Conservation (phyloP, 2,113 vertebrate species). For the Dascyllus trimaculatus region DNA sequence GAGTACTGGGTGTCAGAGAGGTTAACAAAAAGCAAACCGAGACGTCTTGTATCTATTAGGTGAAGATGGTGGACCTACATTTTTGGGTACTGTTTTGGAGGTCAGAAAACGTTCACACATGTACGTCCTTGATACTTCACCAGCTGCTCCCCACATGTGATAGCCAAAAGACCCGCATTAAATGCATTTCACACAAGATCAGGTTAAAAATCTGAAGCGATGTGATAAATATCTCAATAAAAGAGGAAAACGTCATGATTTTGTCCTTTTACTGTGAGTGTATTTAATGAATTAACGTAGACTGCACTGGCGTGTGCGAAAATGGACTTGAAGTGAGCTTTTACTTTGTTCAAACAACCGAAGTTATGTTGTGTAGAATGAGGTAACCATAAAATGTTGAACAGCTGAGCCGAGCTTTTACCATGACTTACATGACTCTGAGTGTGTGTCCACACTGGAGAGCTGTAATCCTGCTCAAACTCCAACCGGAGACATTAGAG, state of each 20-base stretch:
- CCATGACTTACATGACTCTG: slow-evolving; percentile 36
- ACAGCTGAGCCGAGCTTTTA: slow-evolving; percentile 17
- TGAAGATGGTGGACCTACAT: slow-evolving; percentile 41
- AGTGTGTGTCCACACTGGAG: slow-evolving; percentile 28
- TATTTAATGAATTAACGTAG: not conserved
- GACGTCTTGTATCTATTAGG: slow-evolving; percentile 58
- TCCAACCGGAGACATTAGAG: slow-evolving; percentile 28
- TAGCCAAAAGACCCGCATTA: slow-evolving; percentile 29
- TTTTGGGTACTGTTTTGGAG: slow-evolving; percentile 52
- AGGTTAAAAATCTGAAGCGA: not conserved
- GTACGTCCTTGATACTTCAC: slow-evolving; percentile 59
- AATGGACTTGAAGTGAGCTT: not conserved
- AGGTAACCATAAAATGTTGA: slow-evolving; percentile 37
- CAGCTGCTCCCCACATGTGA: slow-evolving; percentile 77
- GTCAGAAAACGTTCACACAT: slow-evolving; percentile 62
- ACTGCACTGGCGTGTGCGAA: not conserved
- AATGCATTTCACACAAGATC: slow-evolving; percentile 32
- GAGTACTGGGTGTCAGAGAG: slow-evolving; percentile 8
- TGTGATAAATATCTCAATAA: slow-evolving; percentile 1
- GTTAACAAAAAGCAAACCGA: slow-evolving; percentile 41
- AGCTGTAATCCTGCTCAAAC: slow-evolving; percentile 43
- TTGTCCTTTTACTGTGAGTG: not conserved
- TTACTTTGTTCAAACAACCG: not conserved
- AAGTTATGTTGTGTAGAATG: slow-evolving; percentile 16
- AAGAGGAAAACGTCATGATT: not conserved